Percentiles rank a stretch among this genome's conserved stretches.
phyloP scores from a whole-genome alignment of 1,140 invertebrate species.

The Patella vulgata region DNA sequence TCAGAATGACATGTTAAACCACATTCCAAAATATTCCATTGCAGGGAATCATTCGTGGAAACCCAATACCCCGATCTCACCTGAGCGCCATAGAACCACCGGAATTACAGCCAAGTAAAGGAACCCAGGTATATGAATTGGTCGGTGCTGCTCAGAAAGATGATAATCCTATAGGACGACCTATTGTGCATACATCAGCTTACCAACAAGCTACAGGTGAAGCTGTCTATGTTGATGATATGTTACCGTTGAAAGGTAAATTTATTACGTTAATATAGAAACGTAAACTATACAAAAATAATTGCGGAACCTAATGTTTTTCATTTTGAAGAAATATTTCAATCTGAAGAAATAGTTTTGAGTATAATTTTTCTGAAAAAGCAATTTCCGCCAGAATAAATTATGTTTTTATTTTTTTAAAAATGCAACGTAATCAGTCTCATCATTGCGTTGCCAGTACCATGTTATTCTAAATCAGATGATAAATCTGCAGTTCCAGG shows the following conservation, averaged over 20 bases:
- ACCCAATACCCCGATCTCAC: neutral
- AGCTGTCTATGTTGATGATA: constrained; percentile 91
- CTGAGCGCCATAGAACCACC: constrained; percentile 16
- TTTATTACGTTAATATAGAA: neutral
- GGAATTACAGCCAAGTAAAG: constrained; percentile 57
- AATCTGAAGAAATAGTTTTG: no score
- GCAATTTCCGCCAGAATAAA: no score
- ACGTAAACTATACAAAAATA: neutral
- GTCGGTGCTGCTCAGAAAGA: constrained; percentile 76
- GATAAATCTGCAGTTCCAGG: no score
- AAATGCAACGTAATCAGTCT: no score
- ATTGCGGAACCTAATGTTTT: neutral
- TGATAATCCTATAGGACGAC: no score
- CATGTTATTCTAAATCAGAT: no score
- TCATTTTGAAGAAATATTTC: neutral
- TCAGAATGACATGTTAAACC: neutral
- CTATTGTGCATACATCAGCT: constrained; percentile 83
- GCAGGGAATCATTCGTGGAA: neutral
- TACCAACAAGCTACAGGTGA: constrained; percentile 90
- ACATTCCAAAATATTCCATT: neutral
- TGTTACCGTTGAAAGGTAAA: constrained; percentile 69
- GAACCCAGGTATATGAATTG: constrained; percentile 62
- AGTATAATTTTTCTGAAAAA: no score
- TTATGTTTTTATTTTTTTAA: no score
- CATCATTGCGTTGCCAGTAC: no score